Percentiles rank a stretch among this genome's conserved stretches.
phyloP scores from a whole-genome alignment of 2,113 vertebrate species.

The Daphoenositta chrysoptera region DNA sequence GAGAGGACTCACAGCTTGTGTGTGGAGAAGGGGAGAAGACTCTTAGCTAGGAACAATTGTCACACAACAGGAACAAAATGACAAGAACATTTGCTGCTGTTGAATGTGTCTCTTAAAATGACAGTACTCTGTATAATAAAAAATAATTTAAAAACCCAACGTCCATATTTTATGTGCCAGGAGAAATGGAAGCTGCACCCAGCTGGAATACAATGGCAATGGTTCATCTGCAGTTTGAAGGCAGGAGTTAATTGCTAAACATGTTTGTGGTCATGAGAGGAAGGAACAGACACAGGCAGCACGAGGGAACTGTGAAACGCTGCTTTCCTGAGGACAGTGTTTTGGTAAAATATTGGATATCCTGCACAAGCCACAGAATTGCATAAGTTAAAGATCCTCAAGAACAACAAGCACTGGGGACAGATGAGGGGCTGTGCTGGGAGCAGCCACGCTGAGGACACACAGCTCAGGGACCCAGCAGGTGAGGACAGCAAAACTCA shows the following conservation, averaged over 20 bases:
- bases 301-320: not conserved
- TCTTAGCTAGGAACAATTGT: constrained; percentile 2
- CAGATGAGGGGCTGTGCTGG: not conserved
- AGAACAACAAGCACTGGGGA: not conserved
- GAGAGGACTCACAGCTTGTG: constrained; percentile 19
- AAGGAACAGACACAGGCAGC: not conserved
- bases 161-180: not conserved
- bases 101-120: not conserved
- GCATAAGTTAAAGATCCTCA: constrained; percentile 33
- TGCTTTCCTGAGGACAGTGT: constrained; percentile 34
- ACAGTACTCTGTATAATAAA: constrained; percentile 39
- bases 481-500: not conserved
- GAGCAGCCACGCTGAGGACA: not conserved
- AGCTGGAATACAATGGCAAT: not conserved
- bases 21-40: constrained; percentile 15
- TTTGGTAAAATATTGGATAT: constrained; percentile 20
- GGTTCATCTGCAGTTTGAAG: not conserved
- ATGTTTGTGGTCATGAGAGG: not conserved
- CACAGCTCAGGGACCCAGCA: not conserved
- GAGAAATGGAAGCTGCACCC: not conserved
- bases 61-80: not conserved
- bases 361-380: constrained; percentile 10
- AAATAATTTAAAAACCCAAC: not conserved
- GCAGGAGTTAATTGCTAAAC: not conserved
- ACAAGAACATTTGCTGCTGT: not conserved